These are phyloP conservation scores for Himalopsyche tibetana DNA, from an alignment of 2,888 invertebrate genomes.

Conservation along the genomic window DNA sequence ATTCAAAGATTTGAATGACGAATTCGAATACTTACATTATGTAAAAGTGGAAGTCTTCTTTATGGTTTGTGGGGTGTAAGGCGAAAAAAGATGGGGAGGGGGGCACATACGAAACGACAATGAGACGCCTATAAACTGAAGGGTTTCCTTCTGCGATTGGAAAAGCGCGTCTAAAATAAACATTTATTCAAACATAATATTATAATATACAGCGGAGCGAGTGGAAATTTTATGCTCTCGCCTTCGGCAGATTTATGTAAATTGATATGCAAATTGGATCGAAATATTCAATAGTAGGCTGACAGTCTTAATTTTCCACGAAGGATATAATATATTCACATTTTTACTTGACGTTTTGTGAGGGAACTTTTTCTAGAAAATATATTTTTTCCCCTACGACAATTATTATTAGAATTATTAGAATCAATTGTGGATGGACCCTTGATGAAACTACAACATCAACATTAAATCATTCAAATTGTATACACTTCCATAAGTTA, in stretches of 20 bases:
- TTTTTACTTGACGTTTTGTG: too few species aligned
- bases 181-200: not conserved
- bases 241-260: not conserved
- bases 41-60: not conserved
- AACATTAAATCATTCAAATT: too few species aligned
- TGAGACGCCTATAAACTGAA: conserved; percentile 35
- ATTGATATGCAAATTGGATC: not conserved
- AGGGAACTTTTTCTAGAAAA: too few species aligned
- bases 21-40: too few species aligned
- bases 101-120: not conserved
- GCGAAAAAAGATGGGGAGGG: not conserved
- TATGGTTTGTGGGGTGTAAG: not conserved
- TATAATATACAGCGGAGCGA: not conserved
- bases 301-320: too few species aligned
- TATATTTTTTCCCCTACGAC: too few species aligned
- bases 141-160: conserved; percentile 1
- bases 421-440: too few species aligned
- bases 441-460: too few species aligned
- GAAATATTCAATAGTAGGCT: not conserved
- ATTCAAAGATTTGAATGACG: too few species aligned
- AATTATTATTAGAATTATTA: too few species aligned
- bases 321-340: too few species aligned
- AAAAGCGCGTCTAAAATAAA: conserved; percentile 10
- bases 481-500: too few species aligned
- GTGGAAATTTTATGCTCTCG: not conserved